Evolutionary conservation across 2,113 vertebrate species (phyloP), one percentile per base, ranked within the genome.

Genomic region (Saguinus imperator): DNA sequence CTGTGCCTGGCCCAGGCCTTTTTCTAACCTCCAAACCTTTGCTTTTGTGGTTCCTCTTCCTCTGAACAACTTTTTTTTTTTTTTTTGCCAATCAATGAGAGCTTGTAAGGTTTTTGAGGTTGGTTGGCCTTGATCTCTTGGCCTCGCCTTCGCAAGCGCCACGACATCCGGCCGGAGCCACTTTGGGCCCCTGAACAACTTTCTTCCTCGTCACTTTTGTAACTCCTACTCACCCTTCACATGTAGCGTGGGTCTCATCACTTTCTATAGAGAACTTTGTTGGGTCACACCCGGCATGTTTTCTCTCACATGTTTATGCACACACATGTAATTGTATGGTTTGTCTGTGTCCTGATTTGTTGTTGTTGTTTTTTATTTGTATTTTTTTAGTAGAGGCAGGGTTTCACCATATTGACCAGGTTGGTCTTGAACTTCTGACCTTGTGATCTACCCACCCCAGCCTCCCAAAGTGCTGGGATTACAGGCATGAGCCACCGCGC

Each of bases 391-490:
- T 64, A 29, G 27, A 64, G 5, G 29, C 5, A 2, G 27, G 61
- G 61, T 64, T 64, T 64, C 61, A 29, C 61, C 12, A 2, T 64
- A 27, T 64, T 64, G 13, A 13, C 11, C 61, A 29, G 27, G 27
- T 12, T 64, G 61, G 27, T 64, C 61, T 64, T 27, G 25, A 64
- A 13, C 61, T 64, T 5, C 61, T 64, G 61, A 64, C 27, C 11
- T 29, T 27, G 0, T 64, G 12, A 64, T 64, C 12, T 0, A 2
- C 61, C 61, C 5, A 0, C 61, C 61, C 29, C 2, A 0, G 61
- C 61, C 27, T 64, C 61, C 61, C 61, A 64, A 29, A 64, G 27
- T 64, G 12, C 2, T 64, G 61, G 0, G 61, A 29, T 64, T 64
- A 64, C 61, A 64, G 27, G 61, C 27, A 0, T 13, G 27, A 29